Percentiles rank a stretch among this genome's conserved stretches.
phyloP scores from a whole-genome alignment of 1,140 invertebrate genomes.

The Melitaea cinxia region DNA sequence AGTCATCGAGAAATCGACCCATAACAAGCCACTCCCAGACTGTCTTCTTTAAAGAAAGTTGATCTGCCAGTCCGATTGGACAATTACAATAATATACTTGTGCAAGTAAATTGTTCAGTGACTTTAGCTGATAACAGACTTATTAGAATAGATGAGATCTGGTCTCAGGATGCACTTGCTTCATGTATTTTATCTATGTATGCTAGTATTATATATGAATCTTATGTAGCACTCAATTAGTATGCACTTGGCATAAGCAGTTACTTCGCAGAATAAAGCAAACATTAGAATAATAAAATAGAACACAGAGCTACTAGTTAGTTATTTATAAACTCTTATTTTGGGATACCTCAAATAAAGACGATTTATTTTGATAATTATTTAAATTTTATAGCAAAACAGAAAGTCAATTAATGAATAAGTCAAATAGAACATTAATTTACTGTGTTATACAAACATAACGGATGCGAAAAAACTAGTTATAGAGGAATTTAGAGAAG shows the following conservation, averaged over 20 bases:
- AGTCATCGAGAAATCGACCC: slow-evolving; percentile 67
- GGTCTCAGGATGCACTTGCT: not conserved
- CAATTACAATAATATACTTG: slow-evolving; percentile 37
- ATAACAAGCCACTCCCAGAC: slow-evolving; percentile 54
- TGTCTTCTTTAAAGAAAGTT: slow-evolving; percentile 65
- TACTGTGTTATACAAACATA: slow-evolving; percentile 14
- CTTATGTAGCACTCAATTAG: too few species aligned
- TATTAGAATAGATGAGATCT: not conserved
- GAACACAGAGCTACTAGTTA: too few species aligned
- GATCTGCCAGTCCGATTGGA: slow-evolving; percentile 51
- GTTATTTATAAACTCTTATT: too few species aligned
- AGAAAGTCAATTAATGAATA: slow-evolving; percentile 3
- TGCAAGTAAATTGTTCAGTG: slow-evolving; percentile 18
- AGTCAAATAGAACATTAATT: not conserved
- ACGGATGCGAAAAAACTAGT: slow-evolving; percentile 25
- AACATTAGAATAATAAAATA: too few species aligned
- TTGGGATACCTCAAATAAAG: too few species aligned
- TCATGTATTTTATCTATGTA: not conserved
- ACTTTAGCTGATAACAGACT: not conserved
- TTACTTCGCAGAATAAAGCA: too few species aligned
- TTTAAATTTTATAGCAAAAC: too few species aligned
- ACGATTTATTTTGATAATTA: too few species aligned
- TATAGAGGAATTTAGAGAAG: slow-evolving; percentile 34
- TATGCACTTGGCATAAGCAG: too few species aligned
- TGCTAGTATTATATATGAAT: not conserved